Evolutionary conservation across 2,113 vertebrate genomes (phyloP).

Genomic region (Plectropomus leopardus): DNA sequence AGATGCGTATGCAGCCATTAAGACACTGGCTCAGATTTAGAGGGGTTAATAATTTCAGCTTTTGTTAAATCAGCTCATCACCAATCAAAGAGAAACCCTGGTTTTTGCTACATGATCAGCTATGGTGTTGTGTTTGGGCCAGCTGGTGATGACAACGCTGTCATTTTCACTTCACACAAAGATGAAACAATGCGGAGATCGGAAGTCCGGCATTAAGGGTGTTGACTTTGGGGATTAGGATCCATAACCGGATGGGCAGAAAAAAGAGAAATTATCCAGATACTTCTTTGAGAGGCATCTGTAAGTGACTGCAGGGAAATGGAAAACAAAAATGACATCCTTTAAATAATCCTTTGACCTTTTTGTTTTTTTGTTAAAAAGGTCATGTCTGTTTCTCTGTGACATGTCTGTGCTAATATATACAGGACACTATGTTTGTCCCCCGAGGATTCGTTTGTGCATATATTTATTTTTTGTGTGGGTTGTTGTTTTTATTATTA

Average conservation of each 20-base stretch:
- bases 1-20: not conserved
- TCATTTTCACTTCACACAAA: constrained; percentile 63
- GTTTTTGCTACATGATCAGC: constrained; percentile 33
- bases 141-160: constrained; percentile 63
- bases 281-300: constrained; percentile 58
- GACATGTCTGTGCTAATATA: constrained; percentile 14
- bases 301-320: constrained; percentile 21
- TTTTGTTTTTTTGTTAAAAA: constrained; percentile 62
- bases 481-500: constrained; percentile 47
- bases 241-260: constrained; percentile 66
- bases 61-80: not conserved
- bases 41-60: not conserved
- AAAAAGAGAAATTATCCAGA: constrained; percentile 51
- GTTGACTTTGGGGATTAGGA: constrained; percentile 77
- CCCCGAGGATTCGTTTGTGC: constrained; percentile 26
- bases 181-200: constrained; percentile 49
- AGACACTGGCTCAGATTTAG: not conserved
- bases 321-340: constrained; percentile 40
- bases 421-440: constrained; percentile 21
- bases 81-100: constrained; percentile 4
- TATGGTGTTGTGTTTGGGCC: constrained; percentile 9
- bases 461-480: constrained; percentile 64
- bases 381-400: constrained; percentile 1
- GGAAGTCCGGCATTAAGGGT: constrained; percentile 60
- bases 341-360: constrained; percentile 59